phyloP scores from a whole-genome alignment of 2,888 invertebrate genomes.

The Leptopilina myrica region DNA sequence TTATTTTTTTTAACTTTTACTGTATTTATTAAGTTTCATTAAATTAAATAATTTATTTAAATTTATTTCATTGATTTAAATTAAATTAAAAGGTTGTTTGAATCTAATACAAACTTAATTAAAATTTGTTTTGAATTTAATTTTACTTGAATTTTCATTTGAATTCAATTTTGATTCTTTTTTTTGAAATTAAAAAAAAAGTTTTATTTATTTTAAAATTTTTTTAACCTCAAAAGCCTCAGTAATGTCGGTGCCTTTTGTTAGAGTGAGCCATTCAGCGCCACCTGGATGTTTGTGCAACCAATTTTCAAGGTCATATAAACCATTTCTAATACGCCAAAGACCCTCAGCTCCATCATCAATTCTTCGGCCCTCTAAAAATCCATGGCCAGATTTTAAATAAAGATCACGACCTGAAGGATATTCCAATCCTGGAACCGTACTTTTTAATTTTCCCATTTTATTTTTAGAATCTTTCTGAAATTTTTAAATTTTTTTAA shows the following conservation, averaged over 20 bases:
- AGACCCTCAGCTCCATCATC: constrained; percentile 87
- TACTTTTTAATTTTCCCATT: constrained; percentile 70
- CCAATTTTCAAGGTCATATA: constrained; percentile 92
- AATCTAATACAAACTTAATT: too few species aligned
- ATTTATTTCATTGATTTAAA: too few species aligned
- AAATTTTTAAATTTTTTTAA: too few species aligned
- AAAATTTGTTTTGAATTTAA: too few species aligned
- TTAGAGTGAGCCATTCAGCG: constrained; percentile 83
- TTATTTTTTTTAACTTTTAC: too few species aligned
- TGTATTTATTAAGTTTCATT: too few species aligned
- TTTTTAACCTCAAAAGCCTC: constrained; percentile 83
- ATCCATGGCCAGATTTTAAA: constrained; percentile 78
- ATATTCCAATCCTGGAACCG: constrained; percentile 78
- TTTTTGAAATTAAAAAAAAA: not conserved
- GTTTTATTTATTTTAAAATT: not conserved
- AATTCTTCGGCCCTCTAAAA: constrained; percentile 82
- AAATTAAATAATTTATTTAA: too few species aligned
- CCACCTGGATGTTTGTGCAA: constrained; percentile 91
- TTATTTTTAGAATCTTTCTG: not conserved
- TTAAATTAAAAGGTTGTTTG: too few species aligned
- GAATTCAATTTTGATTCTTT: not conserved
- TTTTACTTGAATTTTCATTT: too few species aligned
- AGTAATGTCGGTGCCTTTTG: constrained; percentile 88
- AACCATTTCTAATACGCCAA: constrained; percentile 86
- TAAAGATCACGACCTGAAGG: constrained; percentile 76